phyloP scores from a whole-genome alignment of 23 tunicate genomes.

The Trididemnum clinides region DNA sequence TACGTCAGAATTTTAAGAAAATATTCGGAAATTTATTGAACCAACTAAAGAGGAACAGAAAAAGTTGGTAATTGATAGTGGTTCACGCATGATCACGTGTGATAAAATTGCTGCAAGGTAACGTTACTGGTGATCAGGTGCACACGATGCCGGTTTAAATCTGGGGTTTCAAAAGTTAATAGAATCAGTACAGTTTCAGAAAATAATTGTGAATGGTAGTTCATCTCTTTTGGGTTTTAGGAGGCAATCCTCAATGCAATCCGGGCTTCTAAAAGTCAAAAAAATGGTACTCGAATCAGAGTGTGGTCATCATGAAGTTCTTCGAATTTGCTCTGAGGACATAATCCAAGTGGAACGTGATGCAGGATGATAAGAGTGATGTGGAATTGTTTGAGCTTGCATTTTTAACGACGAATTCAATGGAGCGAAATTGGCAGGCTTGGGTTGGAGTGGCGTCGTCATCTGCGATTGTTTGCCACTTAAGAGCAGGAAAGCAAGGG shows the following conservation, averaged over 20 bases:
- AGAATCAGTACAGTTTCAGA: conserved; percentile 85
- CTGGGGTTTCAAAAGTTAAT: conserved; percentile 92
- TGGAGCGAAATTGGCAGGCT: conserved; percentile 94
- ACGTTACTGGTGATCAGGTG: conserved; percentile 79
- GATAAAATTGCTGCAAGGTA: conserved; percentile 97
- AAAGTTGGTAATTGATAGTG: conserved; percentile 83
- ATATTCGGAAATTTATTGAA: conserved; percentile 91
- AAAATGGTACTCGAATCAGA: no score
- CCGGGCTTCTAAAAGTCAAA: conserved; percentile 87
- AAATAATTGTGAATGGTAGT: conserved; percentile 87
- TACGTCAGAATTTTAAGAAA: conserved; percentile 95
- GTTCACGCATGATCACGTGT: conserved; percentile 91
- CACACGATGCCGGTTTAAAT: conserved; percentile 96
- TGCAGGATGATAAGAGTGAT: conserved; percentile 55
- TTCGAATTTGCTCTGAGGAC: conserved; percentile 71
- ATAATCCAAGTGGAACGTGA: conserved; percentile 55
- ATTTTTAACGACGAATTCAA: conserved; percentile 82
- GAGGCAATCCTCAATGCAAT: no score
- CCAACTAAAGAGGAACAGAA: conserved; percentile 97
- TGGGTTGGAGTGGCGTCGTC: conserved; percentile 89
- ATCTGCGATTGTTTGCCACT: conserved; percentile 83
- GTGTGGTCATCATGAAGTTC: conserved; percentile 74
- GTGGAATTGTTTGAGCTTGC: conserved; percentile 79
- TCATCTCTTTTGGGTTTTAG: no score
- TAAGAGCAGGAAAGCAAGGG: conserved; percentile 75